Base-by-base conservation (phyloP, 2,113 vertebrate genomes). In the Tautogolabrus adspersus region DNA sequence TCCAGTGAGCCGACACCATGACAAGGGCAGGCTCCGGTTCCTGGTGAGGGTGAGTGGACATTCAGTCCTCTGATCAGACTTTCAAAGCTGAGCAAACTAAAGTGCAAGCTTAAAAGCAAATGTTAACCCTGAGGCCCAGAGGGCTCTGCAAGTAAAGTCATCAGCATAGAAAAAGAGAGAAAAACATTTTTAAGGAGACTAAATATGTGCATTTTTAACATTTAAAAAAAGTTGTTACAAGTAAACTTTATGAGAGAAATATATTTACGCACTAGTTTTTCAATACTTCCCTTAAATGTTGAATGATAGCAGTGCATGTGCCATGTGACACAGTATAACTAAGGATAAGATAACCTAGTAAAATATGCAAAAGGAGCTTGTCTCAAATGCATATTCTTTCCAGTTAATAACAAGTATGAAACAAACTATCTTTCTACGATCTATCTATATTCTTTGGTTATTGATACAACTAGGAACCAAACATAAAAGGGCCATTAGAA, bases 71-170 rank as follows among this genome's bases (percentile, higher is more conserved):
- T 54, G 66, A 74, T 77, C 79, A 52, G 51, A 55, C 1, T 10
- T 62, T 87, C 38, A 54, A 23, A 70, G 26, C 62, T 47, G 72
- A 76, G 42, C 73, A 72, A 56, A 58, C 60, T 37, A 55, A 68
- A 72, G 78, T 72, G 81, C 63, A 44, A 7, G 46, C 57, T 64
- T 81, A 64, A 83, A 85, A 83, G 77, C 26, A 2, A 56, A 59
- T 15, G 77, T 59, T 55, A 60, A 59, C 65, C 62, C 71, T 13
- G 38, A 75, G 42, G 21, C 56, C 64, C 72, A 68, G 56, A 21
- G 44, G 72, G 8, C 63, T 60, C 2, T 0, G 0, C 23, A 51
- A 75, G 49, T 70, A 30, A 59, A 34, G 52, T 57, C 61, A 60
- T 23, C 30, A 69, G 47, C 67, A 42, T 38, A 49, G 8, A 21